Evolutionary conservation across 2,113 vertebrate genomes (phyloP).

Genomic region (Cettia cetti): DNA sequence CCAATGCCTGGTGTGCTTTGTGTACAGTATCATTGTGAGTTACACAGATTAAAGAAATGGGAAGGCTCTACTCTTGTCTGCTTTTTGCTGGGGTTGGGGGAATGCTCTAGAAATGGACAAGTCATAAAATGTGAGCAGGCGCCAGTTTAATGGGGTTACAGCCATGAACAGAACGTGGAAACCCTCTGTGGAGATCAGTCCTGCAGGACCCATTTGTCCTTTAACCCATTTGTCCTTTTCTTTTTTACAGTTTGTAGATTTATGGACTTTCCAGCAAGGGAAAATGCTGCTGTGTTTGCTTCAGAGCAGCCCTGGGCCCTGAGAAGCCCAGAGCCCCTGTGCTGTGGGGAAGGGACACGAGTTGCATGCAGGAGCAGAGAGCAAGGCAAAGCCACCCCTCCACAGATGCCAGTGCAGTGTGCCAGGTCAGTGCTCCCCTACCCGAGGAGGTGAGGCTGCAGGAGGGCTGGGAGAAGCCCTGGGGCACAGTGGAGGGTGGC

Average conservation of each 20-base stretch:
- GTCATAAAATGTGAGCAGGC: neutral
- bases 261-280: neutral
- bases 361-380: neutral
- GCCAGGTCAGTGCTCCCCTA: neutral
- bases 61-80: slow-evolving; percentile 76
- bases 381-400: neutral
- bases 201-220: neutral
- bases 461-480: neutral
- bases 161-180: neutral
- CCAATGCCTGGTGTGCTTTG: slow-evolving; percentile 78
- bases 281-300: neutral
- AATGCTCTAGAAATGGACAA: neutral
- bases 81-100: neutral
- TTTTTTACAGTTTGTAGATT: neutral
- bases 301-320: neutral
- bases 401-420: rapidly evolving
- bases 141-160: slow-evolving; percentile 50
- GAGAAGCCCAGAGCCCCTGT: neutral
- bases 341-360: neutral
- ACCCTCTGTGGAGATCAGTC: neutral
- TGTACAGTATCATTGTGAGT: slow-evolving; percentile 81
- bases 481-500: neutral
- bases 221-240: neutral
- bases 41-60: slow-evolving; percentile 83
- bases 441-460: neutral